A percentile compares a stretch with the other conserved stretches of the same genome.
Conservation (phyloP, 2,888 invertebrate genomes). For the Drosophila neotestacea region DNA sequence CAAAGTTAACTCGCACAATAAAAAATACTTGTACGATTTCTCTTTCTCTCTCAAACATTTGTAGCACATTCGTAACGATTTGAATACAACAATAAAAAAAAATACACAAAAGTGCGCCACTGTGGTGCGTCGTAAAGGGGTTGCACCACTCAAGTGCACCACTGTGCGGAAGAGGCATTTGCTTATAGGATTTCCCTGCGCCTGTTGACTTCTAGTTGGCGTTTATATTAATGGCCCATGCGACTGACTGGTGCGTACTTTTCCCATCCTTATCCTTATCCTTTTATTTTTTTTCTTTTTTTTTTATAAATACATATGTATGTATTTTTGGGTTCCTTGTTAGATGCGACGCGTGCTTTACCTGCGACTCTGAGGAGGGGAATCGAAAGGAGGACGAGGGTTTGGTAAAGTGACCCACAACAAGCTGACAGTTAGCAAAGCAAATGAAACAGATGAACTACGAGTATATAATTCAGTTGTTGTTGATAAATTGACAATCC, state of each 20-base stretch:
- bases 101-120: slow-evolving; percentile 22
- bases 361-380: not conserved
- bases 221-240: slow-evolving; percentile 64
- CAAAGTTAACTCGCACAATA: slow-evolving; percentile 77
- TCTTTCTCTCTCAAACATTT: slow-evolving; percentile 26
- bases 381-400: too few relatives aligned
- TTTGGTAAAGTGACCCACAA: not conserved
- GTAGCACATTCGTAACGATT: slow-evolving; percentile 31
- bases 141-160: slow-evolving; percentile 51
- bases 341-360: slow-evolving; percentile 15
- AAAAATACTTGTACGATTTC: slow-evolving; percentile 64
- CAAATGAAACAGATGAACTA: slow-evolving; percentile 1
- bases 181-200: slow-evolving; percentile 64
- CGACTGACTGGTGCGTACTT: slow-evolving; percentile 15
- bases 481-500: not conserved
- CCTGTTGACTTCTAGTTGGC: slow-evolving; percentile 75
- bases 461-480: slow-evolving; percentile 6
- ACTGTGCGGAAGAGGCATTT: slow-evolving; percentile 47
- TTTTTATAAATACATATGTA: not conserved
- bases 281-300: slow-evolving; percentile 2
- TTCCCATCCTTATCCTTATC: slow-evolving; percentile 14
- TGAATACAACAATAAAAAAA: slow-evolving; percentile 6
- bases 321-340: slow-evolving; percentile 17
- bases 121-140: slow-evolving; percentile 34
- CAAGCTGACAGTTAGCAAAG: slow-evolving; percentile 3